Base-by-base conservation (phyloP, 2,113 vertebrate genomes). In the Acrocephalus kingi region DNA sequence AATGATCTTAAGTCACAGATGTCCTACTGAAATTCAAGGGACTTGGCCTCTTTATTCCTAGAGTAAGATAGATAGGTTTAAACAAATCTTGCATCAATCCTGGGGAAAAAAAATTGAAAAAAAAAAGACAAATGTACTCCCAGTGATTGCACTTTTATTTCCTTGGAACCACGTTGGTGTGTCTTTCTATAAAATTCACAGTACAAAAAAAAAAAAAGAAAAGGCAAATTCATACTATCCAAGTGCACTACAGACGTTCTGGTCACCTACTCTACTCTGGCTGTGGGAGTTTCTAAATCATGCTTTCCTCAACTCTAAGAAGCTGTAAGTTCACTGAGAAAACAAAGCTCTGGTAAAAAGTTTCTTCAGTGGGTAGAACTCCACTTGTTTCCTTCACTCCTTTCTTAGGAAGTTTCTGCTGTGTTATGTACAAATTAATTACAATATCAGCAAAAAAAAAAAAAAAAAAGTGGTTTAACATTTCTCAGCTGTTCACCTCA, bases 121-220 rank as follows among this genome's bases (percentile, higher is more conserved):
- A 90, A 31, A 31, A 7, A 54, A 90, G 68, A 90, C 77, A 92
- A 88, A 10, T 83, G 43, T 39, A 64, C n/a, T 96, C 92, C 4
- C 51, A 86, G 61, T 71, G 84, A 79, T 46, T 71, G 91, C 55
- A 35, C 82, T 92, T 89, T 94, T 94, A 95, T 96, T 96, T 92
- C 46, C 72, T 88, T 73, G 49, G 85, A 83, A 90, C 49, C 83
- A 82, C 3, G 1, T 80, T n/a, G 81, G 62, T 64, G 58, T 69
- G 20, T 80, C 41, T 90, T 82, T 33, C 25, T 84, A 92, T 68
- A 76, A 93, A 92, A 83, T 24, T 76, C 72, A 85, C 56, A 43
- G 82, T 87, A 96, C 63, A 83, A 62, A 68, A 84, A 24, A 62
- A 68, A 84, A 24, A 24, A 24, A 49, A 31, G 31, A 55, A 82